Conservation (phyloP, 2,888 invertebrate genomes). For the Philopedon plagiatum region DNA sequence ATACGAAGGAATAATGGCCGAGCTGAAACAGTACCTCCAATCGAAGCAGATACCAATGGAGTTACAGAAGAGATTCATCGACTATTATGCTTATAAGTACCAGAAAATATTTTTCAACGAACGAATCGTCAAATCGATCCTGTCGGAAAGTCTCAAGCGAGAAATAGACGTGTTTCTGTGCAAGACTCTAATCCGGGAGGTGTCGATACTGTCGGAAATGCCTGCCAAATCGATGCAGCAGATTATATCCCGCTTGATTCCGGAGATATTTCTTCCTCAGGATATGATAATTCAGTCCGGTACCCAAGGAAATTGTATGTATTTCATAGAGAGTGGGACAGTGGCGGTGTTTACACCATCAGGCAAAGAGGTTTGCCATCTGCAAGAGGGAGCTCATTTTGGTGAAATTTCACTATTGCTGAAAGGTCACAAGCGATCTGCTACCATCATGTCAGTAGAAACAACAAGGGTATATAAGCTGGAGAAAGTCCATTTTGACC, state of each 20-base stretch:
- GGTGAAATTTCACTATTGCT: conserved; percentile 75
- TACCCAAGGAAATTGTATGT: conserved; percentile 76
- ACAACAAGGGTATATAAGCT: conserved; percentile 75
- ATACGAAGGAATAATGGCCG: conserved; percentile 66
- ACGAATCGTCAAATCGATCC: conserved; percentile 58
- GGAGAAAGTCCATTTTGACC: conserved; percentile 71
- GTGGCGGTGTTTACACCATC: conserved; percentile 74
- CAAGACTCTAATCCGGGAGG: conserved; percentile 71
- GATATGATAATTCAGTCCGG: conserved; percentile 75
- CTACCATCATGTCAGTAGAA: conserved; percentile 74
- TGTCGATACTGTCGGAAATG: conserved; percentile 71
- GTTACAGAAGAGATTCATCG: conserved; percentile 63
- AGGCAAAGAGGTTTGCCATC: conserved; percentile 70
- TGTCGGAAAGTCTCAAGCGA: conserved; percentile 64
- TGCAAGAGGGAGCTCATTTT: conserved; percentile 75
- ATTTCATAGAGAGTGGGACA: conserved; percentile 75
- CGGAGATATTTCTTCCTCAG: conserved; percentile 74
- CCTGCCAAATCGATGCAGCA: conserved; percentile 69
- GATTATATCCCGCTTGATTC: conserved; percentile 71
- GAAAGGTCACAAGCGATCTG: conserved; percentile 72
- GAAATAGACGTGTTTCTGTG: conserved; percentile 74
- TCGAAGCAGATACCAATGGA: conserved; percentile 66
- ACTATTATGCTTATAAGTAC: conserved; percentile 67
- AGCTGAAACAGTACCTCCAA: conserved; percentile 65
- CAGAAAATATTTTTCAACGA: conserved; percentile 67